These are phyloP conservation scores for Lepus oiostolus DNA, from an alignment of 2,797 vertebrate species.

Conservation along the genomic window DNA sequence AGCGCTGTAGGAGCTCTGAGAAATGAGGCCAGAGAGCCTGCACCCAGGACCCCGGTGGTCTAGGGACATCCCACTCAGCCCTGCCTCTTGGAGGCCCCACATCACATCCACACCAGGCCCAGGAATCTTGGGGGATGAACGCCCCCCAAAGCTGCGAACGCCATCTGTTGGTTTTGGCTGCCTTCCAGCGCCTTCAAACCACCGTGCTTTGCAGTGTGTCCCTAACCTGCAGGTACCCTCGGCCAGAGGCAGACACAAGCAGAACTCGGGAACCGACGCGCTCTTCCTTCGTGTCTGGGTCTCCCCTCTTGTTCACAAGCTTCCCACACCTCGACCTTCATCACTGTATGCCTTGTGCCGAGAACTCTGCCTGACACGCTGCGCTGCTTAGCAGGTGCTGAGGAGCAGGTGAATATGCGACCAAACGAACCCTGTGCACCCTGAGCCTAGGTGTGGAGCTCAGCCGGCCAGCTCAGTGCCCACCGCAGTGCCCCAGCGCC, in stretches of 20 bases:
- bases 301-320: background rate
- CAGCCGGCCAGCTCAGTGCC: background rate
- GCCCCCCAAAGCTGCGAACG: no score
- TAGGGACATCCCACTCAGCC: no score
- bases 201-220: background rate
- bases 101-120: no score
- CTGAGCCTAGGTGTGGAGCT: background rate
- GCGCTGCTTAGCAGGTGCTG: background rate
- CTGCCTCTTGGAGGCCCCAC: no score
- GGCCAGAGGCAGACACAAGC: background rate
- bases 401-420: background rate
- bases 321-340: background rate
- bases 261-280: background rate
- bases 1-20: no score
- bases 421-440: background rate
- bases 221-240: background rate
- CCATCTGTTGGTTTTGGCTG: background rate
- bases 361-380: background rate
- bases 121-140: no score
- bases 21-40: no score
- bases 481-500: background rate
- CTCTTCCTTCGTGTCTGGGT: background rate
- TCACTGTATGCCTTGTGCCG: background rate
- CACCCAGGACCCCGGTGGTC: no score
- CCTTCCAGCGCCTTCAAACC: background rate